phyloP scores from a whole-genome alignment of 2,113 vertebrate species.

The Malurus melanocephalus region DNA sequence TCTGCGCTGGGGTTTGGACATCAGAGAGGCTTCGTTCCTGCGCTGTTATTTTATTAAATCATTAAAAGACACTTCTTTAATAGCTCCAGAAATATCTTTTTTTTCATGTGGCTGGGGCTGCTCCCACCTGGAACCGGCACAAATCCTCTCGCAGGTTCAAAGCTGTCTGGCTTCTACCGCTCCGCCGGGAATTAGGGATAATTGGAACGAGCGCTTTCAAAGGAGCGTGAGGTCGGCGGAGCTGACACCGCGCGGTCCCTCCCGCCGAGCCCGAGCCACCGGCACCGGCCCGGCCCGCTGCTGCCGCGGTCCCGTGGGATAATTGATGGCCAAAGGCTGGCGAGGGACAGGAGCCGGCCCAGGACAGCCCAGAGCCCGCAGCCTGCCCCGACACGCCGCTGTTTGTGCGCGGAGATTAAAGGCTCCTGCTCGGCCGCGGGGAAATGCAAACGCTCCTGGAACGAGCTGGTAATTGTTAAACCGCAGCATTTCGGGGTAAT shows the following conservation, averaged over 20 bases:
- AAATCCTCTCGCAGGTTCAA: neutral
- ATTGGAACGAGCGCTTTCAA: neutral
- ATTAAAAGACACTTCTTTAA: conserved; percentile 20
- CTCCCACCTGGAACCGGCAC: neutral
- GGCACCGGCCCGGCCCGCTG: neutral
- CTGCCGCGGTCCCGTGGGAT: fast-evolving
- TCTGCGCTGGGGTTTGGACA: conserved; percentile 29
- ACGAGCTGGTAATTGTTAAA: neutral
- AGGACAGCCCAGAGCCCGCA: neutral
- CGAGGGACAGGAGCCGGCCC: neutral
- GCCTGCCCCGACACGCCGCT: neutral
- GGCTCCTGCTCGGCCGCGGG: neutral
- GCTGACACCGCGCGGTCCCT: neutral
- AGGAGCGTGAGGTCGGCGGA: neutral
- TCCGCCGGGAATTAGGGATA: neutral
- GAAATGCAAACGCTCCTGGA: neutral
- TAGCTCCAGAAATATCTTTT: neutral
- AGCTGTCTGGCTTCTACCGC: neutral
- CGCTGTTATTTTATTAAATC: conserved; percentile 32
- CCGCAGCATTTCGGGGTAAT: neutral
- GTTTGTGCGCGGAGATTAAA: neutral
- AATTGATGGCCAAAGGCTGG: fast-evolving
- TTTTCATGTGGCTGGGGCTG: conserved; percentile 10
- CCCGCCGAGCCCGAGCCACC: neutral
- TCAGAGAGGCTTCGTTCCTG: neutral